Percentiles rank a stretch among this genome's conserved stretches.
Conservation (phyloP, 2,113 vertebrate species). For the Entelurus aequoreus region DNA sequence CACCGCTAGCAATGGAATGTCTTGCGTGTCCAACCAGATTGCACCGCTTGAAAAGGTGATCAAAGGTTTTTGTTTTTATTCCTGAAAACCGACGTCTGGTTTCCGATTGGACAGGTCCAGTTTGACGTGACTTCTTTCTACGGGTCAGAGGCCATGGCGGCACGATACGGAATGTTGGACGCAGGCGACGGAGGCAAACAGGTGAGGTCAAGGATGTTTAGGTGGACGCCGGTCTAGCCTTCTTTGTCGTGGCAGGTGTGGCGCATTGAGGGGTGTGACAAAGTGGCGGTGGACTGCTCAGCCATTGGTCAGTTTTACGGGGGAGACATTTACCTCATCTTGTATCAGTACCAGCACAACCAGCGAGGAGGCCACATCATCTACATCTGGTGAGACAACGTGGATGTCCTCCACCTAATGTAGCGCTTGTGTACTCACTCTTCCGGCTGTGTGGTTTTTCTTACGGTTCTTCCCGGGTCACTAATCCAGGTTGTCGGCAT, state of each 20-base stretch:
- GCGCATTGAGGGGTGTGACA: slow-evolving; percentile 81
- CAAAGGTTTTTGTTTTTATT: neutral
- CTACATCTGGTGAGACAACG: slow-evolving; percentile 82
- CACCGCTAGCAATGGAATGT: slow-evolving; percentile 75
- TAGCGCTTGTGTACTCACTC: neutral
- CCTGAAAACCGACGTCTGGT: neutral
- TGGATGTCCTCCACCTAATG: neutral
- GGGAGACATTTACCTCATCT: slow-evolving; percentile 86
- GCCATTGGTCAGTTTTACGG: slow-evolving; percentile 82
- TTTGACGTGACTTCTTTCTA: slow-evolving; percentile 81
- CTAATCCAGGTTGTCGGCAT: too few species aligned
- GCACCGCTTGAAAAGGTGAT: slow-evolving; percentile 77
- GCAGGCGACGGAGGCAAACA: slow-evolving; percentile 78
- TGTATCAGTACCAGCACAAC: slow-evolving; percentile 75
- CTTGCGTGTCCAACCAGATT: slow-evolving; percentile 76
- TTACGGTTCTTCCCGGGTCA: too few species aligned
- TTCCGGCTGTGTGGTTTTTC: neutral
- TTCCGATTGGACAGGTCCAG: slow-evolving; percentile 61
- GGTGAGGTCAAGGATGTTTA: slow-evolving; percentile 36
- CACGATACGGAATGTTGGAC: slow-evolving; percentile 87
- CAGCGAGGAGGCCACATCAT: slow-evolving; percentile 78
- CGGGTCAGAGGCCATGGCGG: slow-evolving; percentile 80
- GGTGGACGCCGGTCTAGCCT: neutral
- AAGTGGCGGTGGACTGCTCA: slow-evolving; percentile 70
- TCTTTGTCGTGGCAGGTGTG: slow-evolving; percentile 72